Evolutionary conservation across 2,113 vertebrate genomes (phyloP).

Genomic region (Sigmodon hispidus): DNA sequence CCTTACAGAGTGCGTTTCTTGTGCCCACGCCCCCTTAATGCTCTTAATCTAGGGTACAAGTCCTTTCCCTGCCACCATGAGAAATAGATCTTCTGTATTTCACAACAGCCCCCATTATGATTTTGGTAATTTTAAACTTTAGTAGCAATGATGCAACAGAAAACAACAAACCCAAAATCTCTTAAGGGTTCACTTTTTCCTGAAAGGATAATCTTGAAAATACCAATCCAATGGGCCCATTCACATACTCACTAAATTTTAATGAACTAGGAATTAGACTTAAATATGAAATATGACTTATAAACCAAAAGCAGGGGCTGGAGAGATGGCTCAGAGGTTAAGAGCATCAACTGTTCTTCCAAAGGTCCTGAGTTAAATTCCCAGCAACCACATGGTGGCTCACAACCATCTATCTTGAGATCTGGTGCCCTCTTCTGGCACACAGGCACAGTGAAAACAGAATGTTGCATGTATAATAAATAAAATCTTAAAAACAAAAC

Average conservation of each 20-base stretch:
- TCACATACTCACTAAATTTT: conserved; percentile 1
- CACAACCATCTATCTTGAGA: too few species aligned
- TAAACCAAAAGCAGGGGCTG: background rate
- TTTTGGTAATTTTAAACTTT: conserved; percentile 1
- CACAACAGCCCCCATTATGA: background rate
- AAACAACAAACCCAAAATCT: conserved; percentile 40
- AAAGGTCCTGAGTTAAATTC: too few species aligned
- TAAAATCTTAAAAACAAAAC: too few species aligned
- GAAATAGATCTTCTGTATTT: background rate
- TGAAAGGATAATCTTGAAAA: background rate
- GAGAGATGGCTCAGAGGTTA: too few species aligned
- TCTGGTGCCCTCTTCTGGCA: too few species aligned
- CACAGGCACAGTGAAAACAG: too few species aligned
- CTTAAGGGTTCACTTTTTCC: conserved; percentile 34
- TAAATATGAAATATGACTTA: conserved; percentile 28
- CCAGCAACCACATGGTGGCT: too few species aligned
- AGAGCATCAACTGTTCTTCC: too few species aligned
- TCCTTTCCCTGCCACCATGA: conserved; percentile 23
- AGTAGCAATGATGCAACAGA: conserved; percentile 7
- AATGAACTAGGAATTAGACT: background rate
- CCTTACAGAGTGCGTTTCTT: conserved; percentile 29
- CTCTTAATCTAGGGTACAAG: background rate
- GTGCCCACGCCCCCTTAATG: background rate
- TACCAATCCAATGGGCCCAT: background rate
- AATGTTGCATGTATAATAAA: too few species aligned